Evolutionary conservation across 2,113 vertebrate genomes (phyloP), one percentile per base, ranked within the genome.

Genomic region (Anarhynchus alexandrinus): DNA sequence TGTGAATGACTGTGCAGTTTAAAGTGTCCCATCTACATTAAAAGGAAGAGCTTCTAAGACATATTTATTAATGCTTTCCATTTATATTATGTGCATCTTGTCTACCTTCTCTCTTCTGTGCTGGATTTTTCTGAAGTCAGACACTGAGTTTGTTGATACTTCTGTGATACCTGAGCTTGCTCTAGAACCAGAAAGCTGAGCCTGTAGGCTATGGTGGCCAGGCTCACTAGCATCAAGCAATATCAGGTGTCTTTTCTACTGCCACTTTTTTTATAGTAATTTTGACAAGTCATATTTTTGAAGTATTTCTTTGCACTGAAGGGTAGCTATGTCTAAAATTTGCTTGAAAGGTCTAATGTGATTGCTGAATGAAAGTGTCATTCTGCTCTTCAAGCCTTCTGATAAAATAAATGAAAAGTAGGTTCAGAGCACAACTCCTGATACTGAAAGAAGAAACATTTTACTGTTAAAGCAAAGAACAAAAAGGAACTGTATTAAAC

Each of bases 401-500:
- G 58, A 32, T 57, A 45, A 92, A 84, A 49, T 30, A 83, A 38
- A 84, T 1, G 1, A 84, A 66, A 88, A 81, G 22, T 58, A 79
- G 11, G 25, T 96, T 92, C 67, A 70, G 79, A 96, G 71, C 62
- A 80, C 23, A 77, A 25, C 45, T 58, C 70, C 43, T 78, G 43
- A 65, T 71, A 65, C 62, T 87, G 8, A 54, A 36, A 86, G 90
- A 88, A 85, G 36, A 84, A 94, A 90, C 82, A 59, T 88, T 90
- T 96, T 90, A 82, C 90, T 96, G 47, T 82, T 58, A 88, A 81
- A 86, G 59, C 62, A 81, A 61, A 88, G 92, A 95, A 95, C 47
- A 92, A 92, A 96, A 92, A 87, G 58, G 70, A 87, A 3, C 88
- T 96, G 84, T 95, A 77, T 95, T 91, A 80, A 62, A 67, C 73